Evolutionary conservation across 1,140 invertebrate genomes (phyloP), one percentile per base, ranked within the genome.

Genomic region (Drosophila miranda): DNA sequence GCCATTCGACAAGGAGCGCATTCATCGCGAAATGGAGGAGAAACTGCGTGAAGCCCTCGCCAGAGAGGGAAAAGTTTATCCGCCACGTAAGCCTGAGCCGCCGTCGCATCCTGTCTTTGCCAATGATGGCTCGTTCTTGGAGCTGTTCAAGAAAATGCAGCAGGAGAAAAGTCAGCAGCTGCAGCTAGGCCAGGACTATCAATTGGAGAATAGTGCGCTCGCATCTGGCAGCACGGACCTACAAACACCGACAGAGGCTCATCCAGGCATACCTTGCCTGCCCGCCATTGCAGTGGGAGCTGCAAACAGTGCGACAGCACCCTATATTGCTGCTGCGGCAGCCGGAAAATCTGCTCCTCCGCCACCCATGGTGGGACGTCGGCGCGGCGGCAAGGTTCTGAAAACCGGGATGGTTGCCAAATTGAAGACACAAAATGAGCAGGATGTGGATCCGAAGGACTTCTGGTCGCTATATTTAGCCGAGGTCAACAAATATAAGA

Each of bases 401-500:
- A 97, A 97, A 90, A 98, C 97, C 43, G 97, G 97, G 43, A 93
- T 97, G 89, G 97, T 98, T 19, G 96, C 97, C 74, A 98, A 98
- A 88, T 93, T 94, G 26, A 95, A 95, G 90, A 93, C 93, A 23
- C 92, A 93, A 44, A 93, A 94, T 28, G 92, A 91, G 14, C 93
- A 93, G 28, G 90, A 89, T n/a, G 93, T 93, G 61, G 93, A 94
- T 58, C 95, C 95, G 0, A 96, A 96, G 90, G 97, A 98, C 91
- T 96, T 97, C 6, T 98, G 97, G 97, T 96, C 96, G 0, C 91
- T 97, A 2, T 98, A 98, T 83, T 95, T 98, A 94, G 95, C 95
- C 26, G 97, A 98, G 93, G 97, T 98, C 6, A 96, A 97, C 89
- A 96, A 96, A 83, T 98, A 98, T 82, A 95, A 96, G 88, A 96